Percentiles rank a stretch among this genome's conserved stretches.
Conservation (phyloP, 1,140 invertebrate species). For the Calephelis nemesis region DNA sequence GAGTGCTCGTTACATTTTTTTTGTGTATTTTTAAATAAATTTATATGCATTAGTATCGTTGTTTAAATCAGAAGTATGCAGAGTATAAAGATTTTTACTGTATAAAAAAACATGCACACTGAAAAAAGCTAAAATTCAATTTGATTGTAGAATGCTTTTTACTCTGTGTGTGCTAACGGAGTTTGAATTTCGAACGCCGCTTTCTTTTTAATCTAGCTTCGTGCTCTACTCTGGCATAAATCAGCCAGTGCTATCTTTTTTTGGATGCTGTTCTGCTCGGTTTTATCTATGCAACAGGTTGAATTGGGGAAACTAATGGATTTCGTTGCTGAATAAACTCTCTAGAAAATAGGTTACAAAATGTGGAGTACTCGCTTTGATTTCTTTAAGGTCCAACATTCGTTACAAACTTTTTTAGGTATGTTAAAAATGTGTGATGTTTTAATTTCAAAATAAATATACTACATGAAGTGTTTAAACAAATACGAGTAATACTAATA, state of each 20-base stretch:
- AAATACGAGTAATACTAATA: too few relatives aligned
- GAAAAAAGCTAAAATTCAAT: background rate
- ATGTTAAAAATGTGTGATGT: too few relatives aligned
- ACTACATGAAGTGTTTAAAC: too few relatives aligned
- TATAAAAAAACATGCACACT: too few relatives aligned
- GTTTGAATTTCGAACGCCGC: slow-evolving; percentile 9
- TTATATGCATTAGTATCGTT: too few relatives aligned
- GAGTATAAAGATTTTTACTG: background rate
- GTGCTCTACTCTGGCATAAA: slow-evolving; percentile 13
- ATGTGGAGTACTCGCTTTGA: background rate
- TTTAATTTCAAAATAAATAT: too few relatives aligned
- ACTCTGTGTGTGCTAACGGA: background rate
- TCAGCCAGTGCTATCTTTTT: slow-evolving; percentile 12
- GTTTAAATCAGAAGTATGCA: too few relatives aligned
- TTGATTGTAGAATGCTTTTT: background rate
- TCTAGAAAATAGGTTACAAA: background rate
- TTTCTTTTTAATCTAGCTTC: slow-evolving; percentile 12
- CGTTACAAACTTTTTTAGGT: too few relatives aligned
- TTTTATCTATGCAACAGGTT: slow-evolving; percentile 2
- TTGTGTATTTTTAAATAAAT: too few relatives aligned
- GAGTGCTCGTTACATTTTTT: too few relatives aligned
- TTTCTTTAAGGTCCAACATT: background rate
- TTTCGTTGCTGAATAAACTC: slow-evolving; percentile 4
- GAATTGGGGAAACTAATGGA: slow-evolving; percentile 1
- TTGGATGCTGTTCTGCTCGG: slow-evolving; percentile 2